phyloP scores from a whole-genome alignment of 2,797 vertebrate species.

The Bucorvus abyssinicus region DNA sequence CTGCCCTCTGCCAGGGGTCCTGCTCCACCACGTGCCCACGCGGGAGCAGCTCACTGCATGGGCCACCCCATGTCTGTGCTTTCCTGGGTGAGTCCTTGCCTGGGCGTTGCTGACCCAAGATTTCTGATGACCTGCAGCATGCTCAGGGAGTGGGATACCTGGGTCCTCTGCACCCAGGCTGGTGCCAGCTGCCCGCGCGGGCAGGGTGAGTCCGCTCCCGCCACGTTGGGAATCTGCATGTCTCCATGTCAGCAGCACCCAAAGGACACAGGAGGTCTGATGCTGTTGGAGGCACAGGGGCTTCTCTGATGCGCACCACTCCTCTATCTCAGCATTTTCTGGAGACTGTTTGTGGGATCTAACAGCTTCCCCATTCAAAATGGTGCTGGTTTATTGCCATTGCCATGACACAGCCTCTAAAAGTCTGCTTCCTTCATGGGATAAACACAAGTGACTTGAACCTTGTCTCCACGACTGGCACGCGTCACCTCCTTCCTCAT shows the following conservation, averaged over 20 bases:
- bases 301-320: neutral
- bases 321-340: rapidly evolving
- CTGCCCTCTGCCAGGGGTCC: neutral
- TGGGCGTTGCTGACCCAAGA: neutral
- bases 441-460: neutral
- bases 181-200: neutral
- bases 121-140: neutral
- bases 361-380: neutral
- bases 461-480: rapidly evolving
- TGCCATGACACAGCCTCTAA: too few species aligned
- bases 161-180: rapidly evolving
- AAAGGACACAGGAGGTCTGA: rapidly evolving
- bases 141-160: rapidly evolving
- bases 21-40: neutral
- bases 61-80: rapidly evolving
- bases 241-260: neutral
- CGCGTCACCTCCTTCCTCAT: neutral
- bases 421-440: neutral
- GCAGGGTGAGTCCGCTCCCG: neutral
- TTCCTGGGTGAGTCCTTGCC: neutral
- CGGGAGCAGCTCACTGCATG: rapidly evolving
- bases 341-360: neutral
- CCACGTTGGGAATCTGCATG: rapidly evolving
- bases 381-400: neutral
- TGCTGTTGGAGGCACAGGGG: rapidly evolving